Conservation (phyloP, 1,140 invertebrate genomes). For the Musca vetustissima region DNA sequence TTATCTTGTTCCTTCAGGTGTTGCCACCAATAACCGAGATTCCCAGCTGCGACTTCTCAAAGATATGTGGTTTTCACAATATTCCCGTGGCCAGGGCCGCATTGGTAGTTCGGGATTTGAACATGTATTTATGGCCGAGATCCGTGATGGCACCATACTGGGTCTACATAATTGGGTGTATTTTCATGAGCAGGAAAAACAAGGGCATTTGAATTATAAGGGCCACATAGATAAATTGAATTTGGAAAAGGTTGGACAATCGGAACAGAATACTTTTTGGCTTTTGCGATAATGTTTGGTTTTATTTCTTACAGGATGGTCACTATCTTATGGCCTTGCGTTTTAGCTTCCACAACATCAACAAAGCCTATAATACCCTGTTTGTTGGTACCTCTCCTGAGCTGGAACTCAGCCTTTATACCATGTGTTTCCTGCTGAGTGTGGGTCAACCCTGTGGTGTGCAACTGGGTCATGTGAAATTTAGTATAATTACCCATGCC, state of each 20-base stretch:
- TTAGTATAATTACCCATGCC: slow-evolving; percentile 70
- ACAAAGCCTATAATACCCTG: slow-evolving; percentile 76
- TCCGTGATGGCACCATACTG: slow-evolving; percentile 69
- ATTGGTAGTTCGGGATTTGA: slow-evolving; percentile 85
- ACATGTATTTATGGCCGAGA: slow-evolving; percentile 82
- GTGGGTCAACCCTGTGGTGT: slow-evolving; percentile 71
- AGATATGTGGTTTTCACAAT: slow-evolving; percentile 79
- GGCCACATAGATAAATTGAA: slow-evolving; percentile 73
- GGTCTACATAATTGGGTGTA: slow-evolving; percentile 90
- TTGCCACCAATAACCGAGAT: slow-evolving; percentile 61
- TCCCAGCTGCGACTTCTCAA: slow-evolving; percentile 72
- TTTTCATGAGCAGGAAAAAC: slow-evolving; percentile 74
- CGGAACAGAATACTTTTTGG: background rate
- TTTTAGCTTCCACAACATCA: slow-evolving; percentile 69
- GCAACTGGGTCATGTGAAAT: slow-evolving; percentile 66
- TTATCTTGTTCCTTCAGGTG: slow-evolving; percentile 42
- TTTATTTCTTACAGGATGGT: slow-evolving; percentile 30
- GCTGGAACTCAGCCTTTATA: slow-evolving; percentile 88
- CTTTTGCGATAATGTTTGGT: background rate
- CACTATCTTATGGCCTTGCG: slow-evolving; percentile 58
- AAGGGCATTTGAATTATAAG: slow-evolving; percentile 69
- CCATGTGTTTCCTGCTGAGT: slow-evolving; percentile 76
- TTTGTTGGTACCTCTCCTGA: slow-evolving; percentile 91
- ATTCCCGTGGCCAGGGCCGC: slow-evolving; percentile 72
- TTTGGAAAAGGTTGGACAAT: slow-evolving; percentile 63